Evolutionary conservation across 2,888 invertebrate genomes (phyloP).

Genomic region (Heliconius cydno): DNA sequence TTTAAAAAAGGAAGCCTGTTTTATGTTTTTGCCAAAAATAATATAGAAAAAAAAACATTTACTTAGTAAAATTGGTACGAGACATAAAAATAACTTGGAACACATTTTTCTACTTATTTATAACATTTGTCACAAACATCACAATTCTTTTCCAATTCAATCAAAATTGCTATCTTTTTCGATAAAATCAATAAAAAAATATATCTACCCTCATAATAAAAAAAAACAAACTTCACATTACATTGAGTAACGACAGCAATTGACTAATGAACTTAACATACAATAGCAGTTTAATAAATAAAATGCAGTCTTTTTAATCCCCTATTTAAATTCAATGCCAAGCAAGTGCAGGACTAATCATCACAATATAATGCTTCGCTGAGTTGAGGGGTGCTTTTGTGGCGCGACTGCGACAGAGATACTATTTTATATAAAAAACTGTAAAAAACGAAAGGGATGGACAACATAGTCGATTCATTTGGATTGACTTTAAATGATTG

Average conservation of each 20-base stretch:
- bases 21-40: neutral
- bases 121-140: neutral
- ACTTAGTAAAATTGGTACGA: neutral
- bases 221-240: slow-evolving; percentile 54
- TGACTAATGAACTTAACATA: slow-evolving; percentile 75
- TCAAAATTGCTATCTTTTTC: too few relatives aligned
- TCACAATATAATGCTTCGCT: slow-evolving; percentile 81
- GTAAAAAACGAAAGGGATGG: slow-evolving; percentile 47
- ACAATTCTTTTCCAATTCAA: neutral
- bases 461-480: slow-evolving; percentile 63
- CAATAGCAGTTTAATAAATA: slow-evolving; percentile 80
- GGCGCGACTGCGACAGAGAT: slow-evolving; percentile 50
- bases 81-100: neutral
- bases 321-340: slow-evolving; percentile 82
- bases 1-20: slow-evolving; percentile 31
- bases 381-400: slow-evolving; percentile 70
- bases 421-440: slow-evolving; percentile 46
- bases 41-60: neutral
- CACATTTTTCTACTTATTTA: neutral
- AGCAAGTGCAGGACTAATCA: slow-evolving; percentile 82
- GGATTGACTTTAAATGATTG: slow-evolving; percentile 82
- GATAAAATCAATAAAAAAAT: slow-evolving; percentile 7
- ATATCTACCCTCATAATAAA: neutral
- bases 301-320: slow-evolving; percentile 78
- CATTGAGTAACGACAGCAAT: slow-evolving; percentile 66